These are phyloP conservation scores for Nyleta sp. DNA, from an alignment of 2,888 invertebrate genomes.

Conservation along the genomic window DNA sequence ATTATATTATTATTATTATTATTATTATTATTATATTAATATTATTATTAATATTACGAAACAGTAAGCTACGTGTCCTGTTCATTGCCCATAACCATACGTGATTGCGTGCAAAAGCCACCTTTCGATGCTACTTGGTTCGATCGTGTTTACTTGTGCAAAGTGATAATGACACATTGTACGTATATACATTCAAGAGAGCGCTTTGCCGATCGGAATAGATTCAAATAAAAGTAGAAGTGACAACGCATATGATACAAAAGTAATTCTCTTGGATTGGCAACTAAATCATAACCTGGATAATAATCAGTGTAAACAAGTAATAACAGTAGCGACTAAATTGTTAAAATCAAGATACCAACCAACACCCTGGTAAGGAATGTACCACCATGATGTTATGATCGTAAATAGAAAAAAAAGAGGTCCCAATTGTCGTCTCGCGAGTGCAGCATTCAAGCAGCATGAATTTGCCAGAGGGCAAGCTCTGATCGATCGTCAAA, in stretches of 20 bases:
- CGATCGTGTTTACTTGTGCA: constrained; percentile 44
- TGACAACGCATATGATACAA: constrained; percentile 77
- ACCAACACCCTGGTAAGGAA: constrained; percentile 78
- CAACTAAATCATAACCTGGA: constrained; percentile 63
- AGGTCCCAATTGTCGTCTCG: constrained; percentile 18
- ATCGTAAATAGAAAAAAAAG: constrained; percentile 7
- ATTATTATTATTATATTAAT: too few relatives aligned
- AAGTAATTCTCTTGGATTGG: constrained; percentile 76
- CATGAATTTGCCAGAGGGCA: too few relatives aligned
- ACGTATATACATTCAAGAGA: constrained; percentile 64
- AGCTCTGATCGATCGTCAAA: not conserved
- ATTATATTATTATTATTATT: too few relatives aligned
- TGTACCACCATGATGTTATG: constrained; percentile 74
- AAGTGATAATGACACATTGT: constrained; percentile 42
- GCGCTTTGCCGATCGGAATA: constrained; percentile 1
- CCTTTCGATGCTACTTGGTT: constrained; percentile 32
- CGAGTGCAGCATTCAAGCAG: too few relatives aligned
- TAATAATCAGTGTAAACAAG: constrained; percentile 64
- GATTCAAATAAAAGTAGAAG: constrained; percentile 27
- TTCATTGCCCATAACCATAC: constrained; percentile 47
- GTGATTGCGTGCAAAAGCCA: constrained; percentile 63
- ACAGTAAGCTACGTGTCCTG: constrained; percentile 56
- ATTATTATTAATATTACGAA: constrained; percentile 1
- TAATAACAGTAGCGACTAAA: constrained; percentile 65
- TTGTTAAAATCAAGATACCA: constrained; percentile 79